phyloP scores from a whole-genome alignment of 1,140 invertebrate species.

The Drosophila insularis region DNA sequence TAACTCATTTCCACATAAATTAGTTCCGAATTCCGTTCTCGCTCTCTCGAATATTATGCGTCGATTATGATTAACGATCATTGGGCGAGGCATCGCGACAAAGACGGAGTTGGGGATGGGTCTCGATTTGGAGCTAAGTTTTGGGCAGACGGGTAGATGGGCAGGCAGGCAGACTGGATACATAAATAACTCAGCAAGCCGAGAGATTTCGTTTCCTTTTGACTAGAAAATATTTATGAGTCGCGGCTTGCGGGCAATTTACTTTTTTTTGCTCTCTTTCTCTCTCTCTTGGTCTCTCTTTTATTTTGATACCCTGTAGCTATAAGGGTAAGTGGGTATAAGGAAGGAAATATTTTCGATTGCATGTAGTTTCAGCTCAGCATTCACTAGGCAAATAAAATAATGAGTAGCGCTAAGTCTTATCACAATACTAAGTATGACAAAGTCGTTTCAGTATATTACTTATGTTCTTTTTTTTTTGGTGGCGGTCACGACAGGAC shows the following conservation, averaged over 20 bases:
- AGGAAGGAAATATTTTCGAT: neutral
- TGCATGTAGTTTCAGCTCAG: too few relatives aligned
- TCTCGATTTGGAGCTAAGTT: neutral
- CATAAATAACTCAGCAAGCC: conserved; percentile 49
- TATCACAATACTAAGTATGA: neutral
- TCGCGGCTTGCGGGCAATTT: conserved; percentile 37
- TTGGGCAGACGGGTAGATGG: neutral
- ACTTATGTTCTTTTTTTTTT: neutral
- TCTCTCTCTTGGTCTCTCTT: neutral
- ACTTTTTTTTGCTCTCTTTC: neutral
- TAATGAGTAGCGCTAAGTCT: neutral
- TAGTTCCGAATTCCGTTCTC: conserved; percentile 67
- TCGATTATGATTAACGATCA: conserved; percentile 80
- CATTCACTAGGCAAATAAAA: too few relatives aligned
- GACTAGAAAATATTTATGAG: conserved; percentile 55
- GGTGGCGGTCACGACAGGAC: conserved; percentile 64
- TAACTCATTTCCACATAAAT: conserved; percentile 81
- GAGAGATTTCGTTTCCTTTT: conserved; percentile 17
- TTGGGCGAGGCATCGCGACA: conserved; percentile 49
- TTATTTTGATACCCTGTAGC: neutral
- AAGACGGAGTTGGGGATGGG: conserved; percentile 12
- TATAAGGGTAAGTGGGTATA: neutral
- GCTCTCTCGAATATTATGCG: conserved; percentile 68
- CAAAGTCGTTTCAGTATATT: neutral
- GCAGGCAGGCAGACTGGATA: conserved; percentile 2